A percentile compares a stretch with the other conserved stretches of the same genome.
These are phyloP conservation scores for Eupithecia tripunctaria DNA, from an alignment of 2,888 invertebrate species.

Conservation along the genomic window DNA sequence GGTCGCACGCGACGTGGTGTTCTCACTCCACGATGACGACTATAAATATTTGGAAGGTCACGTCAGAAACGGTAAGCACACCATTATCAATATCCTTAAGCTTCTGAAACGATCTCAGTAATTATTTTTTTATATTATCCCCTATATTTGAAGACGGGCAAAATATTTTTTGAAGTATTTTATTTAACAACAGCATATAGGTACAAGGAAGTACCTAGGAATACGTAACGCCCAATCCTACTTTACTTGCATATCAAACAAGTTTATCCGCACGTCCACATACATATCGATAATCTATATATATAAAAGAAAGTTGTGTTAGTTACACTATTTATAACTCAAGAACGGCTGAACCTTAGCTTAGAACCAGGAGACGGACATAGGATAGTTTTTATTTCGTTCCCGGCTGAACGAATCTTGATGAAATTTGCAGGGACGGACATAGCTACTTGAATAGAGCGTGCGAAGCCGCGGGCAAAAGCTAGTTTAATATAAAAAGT, in stretches of 20 bases:
- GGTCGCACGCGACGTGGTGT: constrained; percentile 31
- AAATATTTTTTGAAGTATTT: not conserved
- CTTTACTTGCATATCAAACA: not conserved
- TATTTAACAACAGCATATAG: not conserved
- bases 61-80: constrained; percentile 55
- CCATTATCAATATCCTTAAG: not conserved
- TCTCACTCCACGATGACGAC: constrained; percentile 53
- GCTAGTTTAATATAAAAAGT: not conserved
- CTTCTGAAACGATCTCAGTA: not conserved
- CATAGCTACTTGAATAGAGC: too few relatives aligned
- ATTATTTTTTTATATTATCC: not conserved
- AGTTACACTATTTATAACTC: too few relatives aligned
- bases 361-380: too few relatives aligned
- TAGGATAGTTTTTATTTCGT: too few relatives aligned
- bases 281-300: not conserved
- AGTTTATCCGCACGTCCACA: not conserved
- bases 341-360: too few relatives aligned
- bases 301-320: too few relatives aligned
- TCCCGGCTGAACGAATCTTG: too few relatives aligned
- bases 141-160: not conserved
- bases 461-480: too few relatives aligned
- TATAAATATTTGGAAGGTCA: constrained; percentile 56
- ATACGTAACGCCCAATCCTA: too few relatives aligned
- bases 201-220: too few relatives aligned
- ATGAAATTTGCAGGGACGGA: too few relatives aligned